Base-by-base conservation (phyloP, 2,888 invertebrate genomes). In the Falcaria lacertinaria region DNA sequence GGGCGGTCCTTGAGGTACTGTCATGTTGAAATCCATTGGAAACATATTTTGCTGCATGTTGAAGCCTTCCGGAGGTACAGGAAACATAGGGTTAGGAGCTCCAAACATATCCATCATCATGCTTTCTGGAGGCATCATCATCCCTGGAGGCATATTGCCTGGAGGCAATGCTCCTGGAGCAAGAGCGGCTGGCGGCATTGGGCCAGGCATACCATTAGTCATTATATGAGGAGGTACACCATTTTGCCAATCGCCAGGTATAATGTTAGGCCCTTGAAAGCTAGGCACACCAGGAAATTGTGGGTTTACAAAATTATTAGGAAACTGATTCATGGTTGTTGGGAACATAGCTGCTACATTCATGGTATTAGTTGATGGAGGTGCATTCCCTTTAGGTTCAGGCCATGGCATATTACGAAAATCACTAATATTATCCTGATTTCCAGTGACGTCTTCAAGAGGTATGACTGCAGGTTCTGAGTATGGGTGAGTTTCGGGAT, bases 391-490 rank as follows among this genome's bases (percentile, higher is more conserved):
- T 70, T 95, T 95, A 0, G 96, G 94, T 74, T 96, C 96, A 1
- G 96, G 96, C 96, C 96, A 96, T 0, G 94, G 92, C 73, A 93
- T 92, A 42, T 89, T 91, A 44, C 94, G 92, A 64, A 94, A 94
- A 73, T 96, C 96, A 65, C 94, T 94, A 14, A 94, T 90, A 51
- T 93, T 94, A 63, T 96, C 96, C 48, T 94, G 94, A 73, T 94
- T 94, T 5, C 96, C 96, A 0, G 95, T 94, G 4, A 94, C 92
- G 84, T 98, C 98, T 53, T 97, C 97, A 42, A 97, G 82, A 0
- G 98, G 98, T 79, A 98, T 97, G 14, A 91, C 89, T 48, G 93
- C 93, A 0, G 96, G 95, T 70, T 97, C 97, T 2, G 92, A 90
- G 52, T 93, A 92, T 33, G 91, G 90, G 62, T 95, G 94, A 14